Conservation (phyloP, 37 sponge, comb jelly and placozoan species). For the Cladorhizidae sp. region DNA sequence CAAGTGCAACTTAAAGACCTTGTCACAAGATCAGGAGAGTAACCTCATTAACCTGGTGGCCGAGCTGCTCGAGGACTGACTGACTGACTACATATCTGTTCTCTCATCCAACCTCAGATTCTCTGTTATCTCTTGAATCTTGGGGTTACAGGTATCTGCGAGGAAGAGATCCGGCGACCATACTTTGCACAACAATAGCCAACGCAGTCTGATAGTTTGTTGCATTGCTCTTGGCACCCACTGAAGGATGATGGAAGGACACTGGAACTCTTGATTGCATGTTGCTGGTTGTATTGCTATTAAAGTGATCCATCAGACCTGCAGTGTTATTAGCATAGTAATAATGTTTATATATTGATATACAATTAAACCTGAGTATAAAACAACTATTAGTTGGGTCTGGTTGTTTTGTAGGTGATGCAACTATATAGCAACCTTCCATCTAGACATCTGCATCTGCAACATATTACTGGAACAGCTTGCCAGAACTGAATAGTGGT, state of each 20-base stretch:
- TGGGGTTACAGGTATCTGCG: neutral
- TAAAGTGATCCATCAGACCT: constrained; percentile 4
- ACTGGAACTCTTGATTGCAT: neutral
- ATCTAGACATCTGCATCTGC: neutral
- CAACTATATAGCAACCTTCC: neutral
- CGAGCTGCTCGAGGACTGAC: no score
- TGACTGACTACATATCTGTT: neutral
- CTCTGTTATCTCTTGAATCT: neutral
- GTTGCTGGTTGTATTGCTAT: neutral
- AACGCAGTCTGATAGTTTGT: neutral
- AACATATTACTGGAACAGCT: neutral
- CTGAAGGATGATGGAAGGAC: neutral
- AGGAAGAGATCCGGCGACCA: neutral
- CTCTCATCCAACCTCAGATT: neutral
- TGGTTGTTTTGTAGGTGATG: neutral
- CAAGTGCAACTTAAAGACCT: neutral
- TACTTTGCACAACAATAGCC: constrained; percentile 8
- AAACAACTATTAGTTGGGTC: neutral
- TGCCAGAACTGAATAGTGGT: constrained; percentile 14
- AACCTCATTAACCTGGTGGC: no score
- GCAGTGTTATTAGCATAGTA: neutral
- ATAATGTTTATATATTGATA: neutral
- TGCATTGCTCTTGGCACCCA: constrained; percentile 6
- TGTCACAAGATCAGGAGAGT: no score
- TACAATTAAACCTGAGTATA: neutral